Evolutionary conservation across 1,140 invertebrate genomes (phyloP), one percentile per base, ranked within the genome.

Genomic region (Leptoteleia sp.): DNA sequence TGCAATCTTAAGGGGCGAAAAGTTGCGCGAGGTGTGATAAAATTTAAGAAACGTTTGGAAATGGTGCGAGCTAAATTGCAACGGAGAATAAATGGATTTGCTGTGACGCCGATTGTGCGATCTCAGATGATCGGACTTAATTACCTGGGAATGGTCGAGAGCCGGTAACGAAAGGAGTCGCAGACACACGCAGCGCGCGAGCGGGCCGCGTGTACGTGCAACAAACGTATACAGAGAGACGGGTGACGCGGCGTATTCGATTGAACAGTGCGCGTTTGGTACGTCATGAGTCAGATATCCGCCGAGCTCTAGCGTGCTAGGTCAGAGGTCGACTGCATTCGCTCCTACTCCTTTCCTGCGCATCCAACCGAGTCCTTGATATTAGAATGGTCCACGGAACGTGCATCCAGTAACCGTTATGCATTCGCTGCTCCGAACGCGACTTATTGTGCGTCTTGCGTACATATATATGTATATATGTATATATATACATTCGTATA

Each of bases 281-380:
- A 80, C 83, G 82, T 85, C 82, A 83, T 86, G 85, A 87, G 85
- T 87, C 84, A 85, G 85, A 86, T 85, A 87, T 85, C 81, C 82
- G 80, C 75, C 75, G 80, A 81, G 84, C 83, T 84, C 81, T 76
- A 83, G 83, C 85, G 85, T 87, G 85, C 85, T 82, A 72, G 85
- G 85, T 86, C 85, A 81, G 31, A 79, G 85, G 85, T 86, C 84
- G 83, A 42, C 79, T 85, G 83, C 85, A 82, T 85, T 84, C 82
- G 84, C 84, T 85, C 80, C 79, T 82, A 81, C 83, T 81, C 71
- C 62, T 73, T 73, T 62, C 43, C 65, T 70, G 75, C 73, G 68
- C 81, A 80, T 83, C 76, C 76, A 81, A 78, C 59, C 57, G 76
- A 86, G 84, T 87, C 85, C 85, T 87, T 87, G 85, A 87, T 87